Evolutionary conservation across 2,797 vertebrate genomes (phyloP).

Genomic region (Eospalax fontanierii): DNA sequence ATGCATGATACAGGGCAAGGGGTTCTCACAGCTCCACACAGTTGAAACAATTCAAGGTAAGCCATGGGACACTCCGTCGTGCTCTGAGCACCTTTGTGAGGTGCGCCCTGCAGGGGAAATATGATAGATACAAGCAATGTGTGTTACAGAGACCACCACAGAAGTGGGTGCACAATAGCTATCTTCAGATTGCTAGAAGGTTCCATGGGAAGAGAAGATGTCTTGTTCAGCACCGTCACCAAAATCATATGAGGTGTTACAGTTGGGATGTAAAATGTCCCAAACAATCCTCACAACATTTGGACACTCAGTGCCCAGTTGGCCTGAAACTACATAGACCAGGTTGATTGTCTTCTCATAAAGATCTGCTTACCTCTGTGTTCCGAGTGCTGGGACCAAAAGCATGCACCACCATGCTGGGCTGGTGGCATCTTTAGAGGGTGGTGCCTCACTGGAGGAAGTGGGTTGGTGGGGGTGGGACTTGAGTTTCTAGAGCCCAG

Average conservation of each 20-base stretch:
- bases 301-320: background rate
- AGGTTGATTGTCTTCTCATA: too few relatives aligned
- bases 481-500: background rate
- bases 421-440: background rate
- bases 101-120: slow-evolving; percentile 25
- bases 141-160: background rate
- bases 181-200: background rate
- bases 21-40: background rate
- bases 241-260: background rate
- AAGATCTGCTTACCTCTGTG: too few relatives aligned
- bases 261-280: background rate
- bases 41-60: background rate
- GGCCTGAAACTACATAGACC: background rate
- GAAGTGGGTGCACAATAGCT: background rate
- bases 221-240: background rate
- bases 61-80: background rate
- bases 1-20: background rate
- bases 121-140: background rate
- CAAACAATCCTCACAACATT: background rate
- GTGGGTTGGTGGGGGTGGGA: background rate
- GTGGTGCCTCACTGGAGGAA: background rate
- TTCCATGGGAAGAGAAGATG: background rate
- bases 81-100: background rate
- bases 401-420: too few relatives aligned
- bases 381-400: too few relatives aligned